A percentile compares a stretch with the other conserved stretches of the same genome.
phyloP scores from a whole-genome alignment of 2,888 invertebrate genomes.

The Drosophila niveifrons region DNA sequence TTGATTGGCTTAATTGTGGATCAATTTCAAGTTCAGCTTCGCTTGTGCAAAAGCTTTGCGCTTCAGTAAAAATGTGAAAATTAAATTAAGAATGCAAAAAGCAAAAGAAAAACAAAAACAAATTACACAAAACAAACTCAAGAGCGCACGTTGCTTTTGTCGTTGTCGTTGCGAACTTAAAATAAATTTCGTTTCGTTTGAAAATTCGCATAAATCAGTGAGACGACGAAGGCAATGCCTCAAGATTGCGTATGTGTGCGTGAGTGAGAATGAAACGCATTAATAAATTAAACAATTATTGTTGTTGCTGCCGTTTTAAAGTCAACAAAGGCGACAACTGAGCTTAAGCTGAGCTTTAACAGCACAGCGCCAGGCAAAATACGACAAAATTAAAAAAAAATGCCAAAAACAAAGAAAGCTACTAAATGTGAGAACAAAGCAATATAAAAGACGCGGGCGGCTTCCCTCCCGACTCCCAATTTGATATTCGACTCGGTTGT shows the following conservation, averaged over 20 bases:
- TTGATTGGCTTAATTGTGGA: slow-evolving; percentile 7
- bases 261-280: slow-evolving; percentile 38
- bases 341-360: slow-evolving; percentile 67
- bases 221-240: slow-evolving; percentile 8
- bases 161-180: slow-evolving; percentile 27
- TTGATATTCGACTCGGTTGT: slow-evolving; percentile 9
- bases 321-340: slow-evolving; percentile 61
- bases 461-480: slow-evolving; percentile 7
- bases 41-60: not conserved
- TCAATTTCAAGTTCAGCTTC: slow-evolving; percentile 38
- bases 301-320: slow-evolving; percentile 46
- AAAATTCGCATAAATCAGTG: slow-evolving; percentile 58
- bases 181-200: slow-evolving; percentile 42
- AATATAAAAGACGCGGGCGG: slow-evolving; percentile 64
- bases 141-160: slow-evolving; percentile 12
- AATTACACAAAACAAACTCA: slow-evolving; percentile 30
- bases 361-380: slow-evolving; percentile 41
- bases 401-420: slow-evolving; percentile 73
- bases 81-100: slow-evolving; percentile 32
- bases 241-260: slow-evolving; percentile 10
- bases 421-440: slow-evolving; percentile 68
- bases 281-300: slow-evolving; percentile 65
- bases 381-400: slow-evolving; percentile 23
- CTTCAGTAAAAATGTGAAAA: slow-evolving; percentile 38
- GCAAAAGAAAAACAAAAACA: slow-evolving; percentile 22